These are phyloP conservation scores for Anniella stebbinsi DNA, from an alignment of 2,797 vertebrate genomes.

Conservation along the genomic window DNA sequence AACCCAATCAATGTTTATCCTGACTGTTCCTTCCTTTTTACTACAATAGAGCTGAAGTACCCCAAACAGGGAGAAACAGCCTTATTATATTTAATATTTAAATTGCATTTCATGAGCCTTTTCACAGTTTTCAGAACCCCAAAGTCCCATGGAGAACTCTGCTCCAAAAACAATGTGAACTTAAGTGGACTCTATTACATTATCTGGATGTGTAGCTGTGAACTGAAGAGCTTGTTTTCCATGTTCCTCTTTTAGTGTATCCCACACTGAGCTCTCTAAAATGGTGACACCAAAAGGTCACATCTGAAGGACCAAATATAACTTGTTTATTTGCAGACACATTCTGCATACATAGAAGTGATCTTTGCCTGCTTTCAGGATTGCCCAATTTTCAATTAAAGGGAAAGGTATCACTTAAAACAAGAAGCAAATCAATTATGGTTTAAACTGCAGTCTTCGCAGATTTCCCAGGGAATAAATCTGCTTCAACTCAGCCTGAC, in stretches of 20 bases:
- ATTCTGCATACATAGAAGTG: neutral
- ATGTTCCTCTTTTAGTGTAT: neutral
- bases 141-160: neutral
- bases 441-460: neutral
- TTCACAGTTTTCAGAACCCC: neutral
- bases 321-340: neutral
- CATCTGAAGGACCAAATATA: neutral
- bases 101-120: neutral
- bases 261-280: neutral
- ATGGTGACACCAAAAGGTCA: neutral
- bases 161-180: neutral
- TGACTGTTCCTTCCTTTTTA: neutral
- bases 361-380: neutral
- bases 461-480: neutral
- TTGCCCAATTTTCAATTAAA: neutral
- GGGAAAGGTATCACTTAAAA: neutral
- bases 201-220: neutral
- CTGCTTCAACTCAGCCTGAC: neutral
- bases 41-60: neutral
- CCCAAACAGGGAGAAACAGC: neutral
- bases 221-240: neutral
- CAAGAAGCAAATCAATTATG: neutral
- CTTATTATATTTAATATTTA: neutral
- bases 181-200: neutral
- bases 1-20: too few species aligned